A percentile compares a stretch with the other conserved stretches of the same genome.
These are phyloP conservation scores for Lasioglossum baleicum DNA, from an alignment of 1,140 invertebrate genomes.

Conservation along the genomic window DNA sequence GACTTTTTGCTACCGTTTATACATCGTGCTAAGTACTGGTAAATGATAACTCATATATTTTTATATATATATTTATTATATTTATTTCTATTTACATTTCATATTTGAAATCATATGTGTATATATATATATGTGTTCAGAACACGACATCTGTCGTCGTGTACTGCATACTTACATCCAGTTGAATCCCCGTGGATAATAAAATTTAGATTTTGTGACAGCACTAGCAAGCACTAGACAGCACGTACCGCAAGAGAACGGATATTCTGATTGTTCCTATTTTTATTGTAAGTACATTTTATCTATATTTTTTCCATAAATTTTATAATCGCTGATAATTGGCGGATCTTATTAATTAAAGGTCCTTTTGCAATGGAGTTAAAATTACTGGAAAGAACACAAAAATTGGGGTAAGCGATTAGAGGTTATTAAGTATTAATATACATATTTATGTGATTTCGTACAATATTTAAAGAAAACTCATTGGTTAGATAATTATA, in stretches of 20 bases:
- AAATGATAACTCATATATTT: background rate
- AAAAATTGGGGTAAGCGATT: slow-evolving; percentile 69
- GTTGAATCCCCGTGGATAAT: background rate
- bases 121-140: background rate
- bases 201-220: slow-evolving; percentile 2
- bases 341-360: background rate
- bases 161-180: background rate
- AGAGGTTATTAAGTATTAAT: slow-evolving; percentile 50
- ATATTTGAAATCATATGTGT: background rate
- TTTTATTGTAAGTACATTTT: slow-evolving; percentile 25
- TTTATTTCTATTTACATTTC: background rate
- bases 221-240: too few species aligned
- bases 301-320: background rate
- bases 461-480: background rate
- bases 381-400: slow-evolving; percentile 55
- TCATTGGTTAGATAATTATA: background rate
- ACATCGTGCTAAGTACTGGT: background rate
- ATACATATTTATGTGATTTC: background rate
- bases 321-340: background rate
- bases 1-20: background rate
- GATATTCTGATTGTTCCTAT: background rate
- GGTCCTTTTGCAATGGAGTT: slow-evolving; percentile 50
- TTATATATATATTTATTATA: background rate
- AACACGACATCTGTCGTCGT: background rate
- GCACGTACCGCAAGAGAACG: slow-evolving; percentile 2